Evolutionary conservation across 2,888 invertebrate genomes (phyloP).

Genomic region (Epirrhoe tristata): DNA sequence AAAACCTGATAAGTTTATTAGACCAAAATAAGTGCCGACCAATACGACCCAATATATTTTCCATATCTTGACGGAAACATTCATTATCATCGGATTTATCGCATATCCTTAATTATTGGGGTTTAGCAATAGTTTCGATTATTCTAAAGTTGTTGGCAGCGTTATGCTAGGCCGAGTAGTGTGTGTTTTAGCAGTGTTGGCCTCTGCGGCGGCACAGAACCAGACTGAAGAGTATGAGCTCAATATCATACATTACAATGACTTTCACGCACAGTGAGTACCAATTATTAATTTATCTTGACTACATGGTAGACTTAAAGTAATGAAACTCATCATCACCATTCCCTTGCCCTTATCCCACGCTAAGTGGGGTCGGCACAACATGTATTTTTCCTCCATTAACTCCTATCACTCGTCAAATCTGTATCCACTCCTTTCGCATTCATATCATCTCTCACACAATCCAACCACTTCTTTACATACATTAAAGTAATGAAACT

Average conservation of each 20-base stretch:
- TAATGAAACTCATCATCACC: no score
- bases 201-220: constrained; percentile 48
- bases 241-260: constrained; percentile 83
- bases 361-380: no score
- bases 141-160: constrained; percentile 16
- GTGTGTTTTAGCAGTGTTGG: constrained; percentile 45
- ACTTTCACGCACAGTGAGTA: constrained; percentile 86
- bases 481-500: no score
- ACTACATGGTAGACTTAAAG: no score
- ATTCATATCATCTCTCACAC: no score
- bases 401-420: no score
- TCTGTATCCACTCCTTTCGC: no score
- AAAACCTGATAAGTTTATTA: no score
- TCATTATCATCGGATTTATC: constrained; percentile 17
- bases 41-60: neutral
- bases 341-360: no score
- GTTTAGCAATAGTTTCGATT: constrained; percentile 28
- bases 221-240: constrained; percentile 60
- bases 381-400: no score
- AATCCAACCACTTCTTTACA: no score
- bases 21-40: neutral
- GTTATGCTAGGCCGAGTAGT: constrained; percentile 46
- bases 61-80: neutral
- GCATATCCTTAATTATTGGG: constrained; percentile 27
- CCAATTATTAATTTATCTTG: neutral